Base-by-base conservation (phyloP, 2,113 vertebrate genomes). In the Crocuta crocuta region DNA sequence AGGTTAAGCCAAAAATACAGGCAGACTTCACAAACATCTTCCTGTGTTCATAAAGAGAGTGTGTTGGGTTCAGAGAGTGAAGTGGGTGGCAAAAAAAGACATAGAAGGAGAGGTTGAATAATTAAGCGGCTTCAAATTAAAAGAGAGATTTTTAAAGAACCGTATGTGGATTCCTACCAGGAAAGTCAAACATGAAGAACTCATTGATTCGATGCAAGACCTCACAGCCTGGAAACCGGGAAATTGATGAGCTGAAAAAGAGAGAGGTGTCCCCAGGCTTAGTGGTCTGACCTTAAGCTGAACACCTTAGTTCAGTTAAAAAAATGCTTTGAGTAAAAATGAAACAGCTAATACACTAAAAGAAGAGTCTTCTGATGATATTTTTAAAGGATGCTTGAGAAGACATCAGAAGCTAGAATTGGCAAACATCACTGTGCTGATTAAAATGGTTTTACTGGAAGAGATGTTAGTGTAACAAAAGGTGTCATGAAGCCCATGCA, bases 401-500 rank as follows among this genome's bases (percentile, higher is more conserved):
- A 78, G 10, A 24, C 73, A 83, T 71, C 15, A 85, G 26, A 58
- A 93, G 16, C 24, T 43, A 7, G 4, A 55, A 88, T 11, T 16
- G 16, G 24, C 39, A 84, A 81, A 31, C 35, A 26, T 65, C 4
- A 26, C 17, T 4, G 15, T 17, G 15, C 26, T 63, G 7, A 90
- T 95, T 28, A 81, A 45, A 90, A 50, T 31, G 35, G 10, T 58
- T 87, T 84, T 43, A 0, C 23, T 55, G 35, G 70, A n/a, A 94
- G 78, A 68, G 48, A 68, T 74, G 4, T 8, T 24, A 13, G 10
- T 21, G 4, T 70, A 71, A 73, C 10, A 65, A 79, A 85, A 21
- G 39, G 5, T 12, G 11, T 7, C 24, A 3, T 16, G 0, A 1
- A 21, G 10, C 6, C 4, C 11, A 5, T 3, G 19, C 15, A 13